These are phyloP conservation scores for Momotus momota DNA, from an alignment of 2,797 vertebrate species.

Conservation along the genomic window DNA sequence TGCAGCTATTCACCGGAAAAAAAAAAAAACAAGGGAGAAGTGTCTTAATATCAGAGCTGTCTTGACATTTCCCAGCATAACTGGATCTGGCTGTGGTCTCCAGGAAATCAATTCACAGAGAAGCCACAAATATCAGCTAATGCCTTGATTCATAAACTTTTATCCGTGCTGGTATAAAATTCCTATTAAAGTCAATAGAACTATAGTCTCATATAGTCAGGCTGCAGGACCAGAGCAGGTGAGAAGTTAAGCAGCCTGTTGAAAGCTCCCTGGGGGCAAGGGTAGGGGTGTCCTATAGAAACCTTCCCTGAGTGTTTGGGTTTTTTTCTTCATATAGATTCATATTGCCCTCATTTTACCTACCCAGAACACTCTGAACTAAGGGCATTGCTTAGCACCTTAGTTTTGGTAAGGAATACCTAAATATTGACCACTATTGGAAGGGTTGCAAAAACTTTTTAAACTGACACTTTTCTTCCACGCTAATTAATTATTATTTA, in stretches of 20 bases:
- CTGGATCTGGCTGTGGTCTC: neutral
- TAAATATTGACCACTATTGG: neutral
- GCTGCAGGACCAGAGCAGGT: neutral
- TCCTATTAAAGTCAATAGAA: conserved; percentile 43
- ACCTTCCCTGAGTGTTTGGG: neutral
- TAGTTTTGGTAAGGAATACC: neutral
- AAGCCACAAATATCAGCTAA: conserved; percentile 55
- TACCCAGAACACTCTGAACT: neutral
- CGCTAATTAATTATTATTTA: neutral
- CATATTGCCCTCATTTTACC: neutral
- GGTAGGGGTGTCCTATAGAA: neutral
- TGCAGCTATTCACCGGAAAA: conserved; percentile 24
- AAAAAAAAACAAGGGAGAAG: conserved; percentile 37
- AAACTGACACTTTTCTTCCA: neutral
- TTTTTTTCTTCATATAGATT: neutral
- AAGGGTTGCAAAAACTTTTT: neutral
- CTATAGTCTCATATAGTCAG: neutral
- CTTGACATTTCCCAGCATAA: conserved; percentile 46
- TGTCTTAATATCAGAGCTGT: conserved; percentile 43
- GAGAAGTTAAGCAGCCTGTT: neutral
- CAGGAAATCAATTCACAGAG: conserved; percentile 45
- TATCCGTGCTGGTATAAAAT: neutral
- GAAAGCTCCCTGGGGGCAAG: neutral
- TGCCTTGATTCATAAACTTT: conserved; percentile 55
- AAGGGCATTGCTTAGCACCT: neutral